A percentile compares a stretch with the other conserved stretches of the same genome.
These are phyloP conservation scores for Leucophenga montana DNA, from an alignment of 2,888 invertebrate species.

Conservation along the genomic window DNA sequence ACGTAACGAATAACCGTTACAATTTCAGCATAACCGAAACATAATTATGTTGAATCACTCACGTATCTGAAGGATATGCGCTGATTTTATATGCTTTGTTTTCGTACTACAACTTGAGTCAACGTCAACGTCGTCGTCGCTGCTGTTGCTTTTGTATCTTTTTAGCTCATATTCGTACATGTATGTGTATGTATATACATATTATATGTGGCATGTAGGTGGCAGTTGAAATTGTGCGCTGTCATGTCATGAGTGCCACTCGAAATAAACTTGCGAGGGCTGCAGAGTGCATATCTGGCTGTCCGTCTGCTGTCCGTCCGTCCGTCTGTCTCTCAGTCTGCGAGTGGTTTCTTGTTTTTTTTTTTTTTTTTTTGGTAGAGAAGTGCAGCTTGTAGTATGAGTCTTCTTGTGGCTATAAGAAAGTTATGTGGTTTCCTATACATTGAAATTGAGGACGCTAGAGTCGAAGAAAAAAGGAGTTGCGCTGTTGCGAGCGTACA, in stretches of 20 bases:
- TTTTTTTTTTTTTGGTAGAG: too few species aligned
- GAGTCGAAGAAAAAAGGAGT: too few species aligned
- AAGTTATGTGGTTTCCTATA: too few species aligned
- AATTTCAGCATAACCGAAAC: slow-evolving; percentile 48
- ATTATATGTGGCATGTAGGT: slow-evolving; percentile 26
- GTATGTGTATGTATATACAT: slow-evolving; percentile 23
- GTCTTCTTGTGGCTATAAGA: too few species aligned
- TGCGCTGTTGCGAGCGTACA: too few species aligned
- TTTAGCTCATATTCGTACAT: slow-evolving; percentile 16
- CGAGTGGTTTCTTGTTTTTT: too few species aligned
- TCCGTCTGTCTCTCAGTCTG: neutral
- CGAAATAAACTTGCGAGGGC: neutral
- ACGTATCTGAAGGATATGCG: slow-evolving; percentile 52
- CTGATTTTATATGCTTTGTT: too few species aligned
- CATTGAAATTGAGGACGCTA: too few species aligned
- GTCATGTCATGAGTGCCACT: slow-evolving; percentile 19
- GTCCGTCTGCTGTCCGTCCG: neutral
- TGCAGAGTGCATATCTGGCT: neutral
- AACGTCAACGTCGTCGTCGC: neutral
- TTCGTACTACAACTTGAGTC: too few species aligned
- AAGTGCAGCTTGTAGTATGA: too few species aligned
- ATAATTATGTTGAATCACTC: slow-evolving; percentile 60
- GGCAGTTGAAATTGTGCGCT: slow-evolving; percentile 9
- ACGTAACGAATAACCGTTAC: slow-evolving; percentile 55
- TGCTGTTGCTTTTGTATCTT: neutral